Conservation (phyloP, 2,113 vertebrate genomes). For the Girardinichthys multiradiatus region DNA sequence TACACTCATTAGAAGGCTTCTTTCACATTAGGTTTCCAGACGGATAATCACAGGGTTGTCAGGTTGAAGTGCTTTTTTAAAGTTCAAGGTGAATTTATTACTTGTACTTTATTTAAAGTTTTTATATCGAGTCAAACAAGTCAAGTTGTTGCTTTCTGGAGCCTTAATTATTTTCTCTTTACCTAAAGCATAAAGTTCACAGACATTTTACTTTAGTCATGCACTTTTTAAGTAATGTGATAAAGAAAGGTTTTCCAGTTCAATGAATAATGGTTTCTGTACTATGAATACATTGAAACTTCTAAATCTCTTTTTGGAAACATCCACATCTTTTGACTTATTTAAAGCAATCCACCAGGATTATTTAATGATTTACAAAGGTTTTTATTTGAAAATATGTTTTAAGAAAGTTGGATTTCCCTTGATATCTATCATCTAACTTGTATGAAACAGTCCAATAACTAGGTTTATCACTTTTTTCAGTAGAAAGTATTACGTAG, state of each 20-base stretch:
- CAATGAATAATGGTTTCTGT: conserved; percentile 5
- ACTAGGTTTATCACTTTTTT: no score
- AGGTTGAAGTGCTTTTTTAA: no score
- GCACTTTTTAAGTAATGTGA: conserved; percentile 35
- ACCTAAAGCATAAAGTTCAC: conserved; percentile 19
- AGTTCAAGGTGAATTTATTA: no score
- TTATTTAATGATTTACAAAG: neutral
- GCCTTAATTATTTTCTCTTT: neutral
- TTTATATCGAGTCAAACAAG: neutral
- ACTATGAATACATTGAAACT: neutral
- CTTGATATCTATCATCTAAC: neutral
- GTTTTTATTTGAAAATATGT: neutral
- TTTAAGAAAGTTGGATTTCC: conserved; percentile 6
- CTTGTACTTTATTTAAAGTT: no score
- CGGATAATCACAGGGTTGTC: no score
- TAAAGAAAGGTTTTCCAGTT: conserved; percentile 1
- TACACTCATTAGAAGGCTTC: no score
- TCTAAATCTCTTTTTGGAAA: conserved; percentile 4
- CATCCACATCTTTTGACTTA: neutral
- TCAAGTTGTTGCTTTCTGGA: conserved; percentile 20
- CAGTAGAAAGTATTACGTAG: no score
- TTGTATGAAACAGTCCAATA: neutral
- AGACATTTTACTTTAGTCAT: conserved; percentile 29
- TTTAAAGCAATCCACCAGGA: conserved; percentile 4
- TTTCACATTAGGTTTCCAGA: no score